Evolutionary conservation across 2,888 invertebrate genomes (phyloP).

Genomic region (Pherbina coryleti): DNA sequence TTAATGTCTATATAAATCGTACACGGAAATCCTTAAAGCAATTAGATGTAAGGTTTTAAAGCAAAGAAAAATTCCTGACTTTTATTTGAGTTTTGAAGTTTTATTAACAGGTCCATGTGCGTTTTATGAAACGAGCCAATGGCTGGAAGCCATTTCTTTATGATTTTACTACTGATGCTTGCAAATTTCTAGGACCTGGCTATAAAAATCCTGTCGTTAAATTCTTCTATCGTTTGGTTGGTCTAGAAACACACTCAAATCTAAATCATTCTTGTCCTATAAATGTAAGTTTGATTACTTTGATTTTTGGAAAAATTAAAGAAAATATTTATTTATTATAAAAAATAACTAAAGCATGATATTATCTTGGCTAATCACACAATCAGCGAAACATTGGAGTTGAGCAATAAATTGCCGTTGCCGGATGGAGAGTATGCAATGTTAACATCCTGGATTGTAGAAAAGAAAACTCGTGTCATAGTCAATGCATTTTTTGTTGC

Average conservation of each 20-base stretch:
- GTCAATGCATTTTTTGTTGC: not conserved
- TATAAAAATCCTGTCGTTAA: not conserved
- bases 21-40: not conserved
- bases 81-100: not conserved
- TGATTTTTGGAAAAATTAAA: too few species aligned
- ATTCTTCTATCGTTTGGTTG: not conserved
- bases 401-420: not conserved
- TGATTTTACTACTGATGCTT: not conserved
- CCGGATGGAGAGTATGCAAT: not conserved
- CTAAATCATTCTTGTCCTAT: slow-evolving; percentile 9
- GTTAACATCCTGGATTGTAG: not conserved
- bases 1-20: not conserved
- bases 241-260: not conserved
- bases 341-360: not conserved
- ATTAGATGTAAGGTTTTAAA: not conserved
- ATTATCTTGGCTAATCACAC: not conserved
- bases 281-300: not conserved
- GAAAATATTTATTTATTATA: not conserved
- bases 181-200: not conserved
- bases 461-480: not conserved
- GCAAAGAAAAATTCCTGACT: not conserved
- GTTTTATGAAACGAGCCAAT: not conserved
- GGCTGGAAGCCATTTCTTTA: slow-evolving; percentile 9
- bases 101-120: not conserved
- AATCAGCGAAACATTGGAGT: not conserved